A percentile compares a stretch with the other conserved stretches of the same genome.
These are phyloP conservation scores for Coelinius sp. DNA, from an alignment of 2,888 invertebrate genomes.

Conservation along the genomic window DNA sequence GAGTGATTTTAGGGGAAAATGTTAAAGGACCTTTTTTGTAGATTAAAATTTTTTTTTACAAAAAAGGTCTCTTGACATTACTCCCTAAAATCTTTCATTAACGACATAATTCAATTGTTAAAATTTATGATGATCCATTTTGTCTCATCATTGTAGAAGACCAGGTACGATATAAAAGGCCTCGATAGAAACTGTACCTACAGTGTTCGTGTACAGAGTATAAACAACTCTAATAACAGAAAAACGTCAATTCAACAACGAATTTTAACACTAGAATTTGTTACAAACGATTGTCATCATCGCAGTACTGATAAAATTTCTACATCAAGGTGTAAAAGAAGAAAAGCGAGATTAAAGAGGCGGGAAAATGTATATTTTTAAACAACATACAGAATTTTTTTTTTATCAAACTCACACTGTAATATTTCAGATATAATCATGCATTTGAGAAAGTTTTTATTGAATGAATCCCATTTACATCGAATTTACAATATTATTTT, in stretches of 20 bases:
- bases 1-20: too few species aligned
- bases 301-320: conserved; percentile 28
- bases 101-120: not conserved
- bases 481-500: not conserved
- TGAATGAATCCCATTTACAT: not conserved
- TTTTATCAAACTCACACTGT: not conserved
- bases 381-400: too few species aligned
- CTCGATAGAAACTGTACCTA: conserved; percentile 56
- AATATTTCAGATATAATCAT: not conserved
- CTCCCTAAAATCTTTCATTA: too few species aligned
- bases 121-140: not conserved
- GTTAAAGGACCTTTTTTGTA: conserved; percentile 57
- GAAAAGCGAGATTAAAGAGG: conserved; percentile 50
- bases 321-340: conserved; percentile 50
- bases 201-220: conserved; percentile 51
- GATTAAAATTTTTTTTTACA: conserved; percentile 10
- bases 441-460: not conserved
- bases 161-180: conserved; percentile 53
- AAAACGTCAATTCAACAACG: conserved; percentile 35
- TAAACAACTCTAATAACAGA: conserved; percentile 31
- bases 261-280: conserved; percentile 56
- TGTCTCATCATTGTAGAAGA: conserved; percentile 47
- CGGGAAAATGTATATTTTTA: conserved; percentile 22
- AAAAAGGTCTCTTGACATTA: too few species aligned
- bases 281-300: conserved; percentile 52